These are phyloP conservation scores for Anoplopoma fimbria DNA, from an alignment of 2,113 vertebrate genomes.

Conservation along the genomic window DNA sequence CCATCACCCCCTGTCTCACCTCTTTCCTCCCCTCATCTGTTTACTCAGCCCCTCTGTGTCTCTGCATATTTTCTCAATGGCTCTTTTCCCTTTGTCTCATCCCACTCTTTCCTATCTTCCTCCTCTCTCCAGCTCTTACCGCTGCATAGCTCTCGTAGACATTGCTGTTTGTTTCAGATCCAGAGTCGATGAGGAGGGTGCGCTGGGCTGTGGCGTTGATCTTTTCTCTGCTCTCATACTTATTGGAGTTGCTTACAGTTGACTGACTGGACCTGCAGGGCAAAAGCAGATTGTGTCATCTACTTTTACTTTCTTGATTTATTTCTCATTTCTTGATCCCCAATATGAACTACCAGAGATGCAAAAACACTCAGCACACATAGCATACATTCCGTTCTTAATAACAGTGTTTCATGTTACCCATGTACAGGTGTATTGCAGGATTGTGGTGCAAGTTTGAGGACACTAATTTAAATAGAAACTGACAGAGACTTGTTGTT, in stretches of 20 bases:
- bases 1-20: slow-evolving; percentile 49
- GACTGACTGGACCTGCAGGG: slow-evolving; percentile 70
- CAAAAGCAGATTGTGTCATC: slow-evolving; percentile 46
- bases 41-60: slow-evolving; percentile 50
- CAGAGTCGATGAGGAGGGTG: slow-evolving; percentile 82
- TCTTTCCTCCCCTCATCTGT: slow-evolving; percentile 50
- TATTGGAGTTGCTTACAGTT: slow-evolving; percentile 72
- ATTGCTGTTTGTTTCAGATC: slow-evolving; percentile 79
- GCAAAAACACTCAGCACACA: slow-evolving; percentile 2
- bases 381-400: slow-evolving; percentile 4
- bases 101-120: slow-evolving; percentile 2
- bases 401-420: slow-evolving; percentile 23
- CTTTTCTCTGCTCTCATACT: slow-evolving; percentile 78
- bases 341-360: slow-evolving; percentile 14
- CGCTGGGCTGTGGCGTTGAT: slow-evolving; percentile 75
- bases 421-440: slow-evolving; percentile 10
- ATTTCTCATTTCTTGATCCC: slow-evolving; percentile 14
- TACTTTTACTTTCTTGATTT: neutral
- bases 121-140: slow-evolving; percentile 62
- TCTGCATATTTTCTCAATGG: slow-evolving; percentile 41
- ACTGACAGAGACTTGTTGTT: slow-evolving; percentile 51
- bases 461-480: slow-evolving; percentile 46
- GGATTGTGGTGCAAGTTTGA: slow-evolving; percentile 40
- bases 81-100: slow-evolving; percentile 24
- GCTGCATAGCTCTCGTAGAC: slow-evolving; percentile 77